Percentiles rank a stretch among this genome's conserved stretches.
These are phyloP conservation scores for Drosophila virilis DNA, from an alignment of 1,140 invertebrate genomes.

Conservation along the genomic window DNA sequence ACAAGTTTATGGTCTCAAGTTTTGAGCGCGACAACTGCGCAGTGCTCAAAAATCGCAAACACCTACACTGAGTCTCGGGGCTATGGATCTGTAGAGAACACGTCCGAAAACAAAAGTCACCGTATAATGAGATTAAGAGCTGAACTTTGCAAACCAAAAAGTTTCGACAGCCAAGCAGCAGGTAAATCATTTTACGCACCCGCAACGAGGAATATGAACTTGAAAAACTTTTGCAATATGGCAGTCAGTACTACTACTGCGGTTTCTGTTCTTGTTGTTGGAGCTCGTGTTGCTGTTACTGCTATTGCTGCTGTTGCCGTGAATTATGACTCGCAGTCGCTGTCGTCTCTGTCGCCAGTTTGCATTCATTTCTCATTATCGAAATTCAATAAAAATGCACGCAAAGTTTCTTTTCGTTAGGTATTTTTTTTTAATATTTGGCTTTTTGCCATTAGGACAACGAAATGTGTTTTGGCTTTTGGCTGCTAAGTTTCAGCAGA, in stretches of 20 bases:
- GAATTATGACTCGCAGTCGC: slow-evolving; percentile 17
- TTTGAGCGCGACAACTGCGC: slow-evolving; percentile 67
- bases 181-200: slow-evolving; percentile 82
- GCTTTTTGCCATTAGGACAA: slow-evolving; percentile 65
- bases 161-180: slow-evolving; percentile 73
- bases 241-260: slow-evolving; percentile 26
- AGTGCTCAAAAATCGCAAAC: slow-evolving; percentile 67
- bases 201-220: slow-evolving; percentile 76
- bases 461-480: slow-evolving; percentile 63
- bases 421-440: slow-evolving; percentile 68
- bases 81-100: slow-evolving; percentile 27
- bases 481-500: slow-evolving; percentile 72
- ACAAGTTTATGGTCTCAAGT: slow-evolving; percentile 72
- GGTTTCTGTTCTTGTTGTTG: slow-evolving; percentile 3
- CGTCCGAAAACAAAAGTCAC: slow-evolving; percentile 79
- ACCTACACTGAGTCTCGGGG: slow-evolving; percentile 42
- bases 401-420: slow-evolving; percentile 50
- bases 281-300: neutral
- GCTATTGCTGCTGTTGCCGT: slow-evolving; percentile 11
- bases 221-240: slow-evolving; percentile 76
- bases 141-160: slow-evolving; percentile 77
- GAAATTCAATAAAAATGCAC: slow-evolving; percentile 70
- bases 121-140: slow-evolving; percentile 83
- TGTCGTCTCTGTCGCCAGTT: slow-evolving; percentile 39
- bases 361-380: slow-evolving; percentile 79